Percentiles rank a stretch among this genome's conserved stretches.
phyloP scores from a whole-genome alignment of 2,888 invertebrate genomes.

The Leptopilina drosophilae region DNA sequence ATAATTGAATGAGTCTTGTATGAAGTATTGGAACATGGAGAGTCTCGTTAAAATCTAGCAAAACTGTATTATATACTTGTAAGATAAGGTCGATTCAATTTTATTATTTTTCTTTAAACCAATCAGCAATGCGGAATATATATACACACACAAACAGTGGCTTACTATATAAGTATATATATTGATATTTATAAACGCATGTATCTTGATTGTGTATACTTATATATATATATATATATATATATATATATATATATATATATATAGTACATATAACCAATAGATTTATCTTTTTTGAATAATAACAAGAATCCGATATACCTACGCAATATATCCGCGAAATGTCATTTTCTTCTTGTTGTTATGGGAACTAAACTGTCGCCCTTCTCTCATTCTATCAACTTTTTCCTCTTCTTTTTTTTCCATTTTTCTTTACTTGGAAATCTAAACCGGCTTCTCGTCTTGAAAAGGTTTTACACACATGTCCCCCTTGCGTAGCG shows the following conservation, averaged over 20 bases:
- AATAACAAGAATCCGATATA: constrained; percentile 30
- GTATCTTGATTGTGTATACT: not conserved
- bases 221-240: no score
- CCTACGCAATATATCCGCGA: constrained; percentile 18
- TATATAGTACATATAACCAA: not conserved
- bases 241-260: no score
- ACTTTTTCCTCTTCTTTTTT: constrained; percentile 12
- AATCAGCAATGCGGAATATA: constrained; percentile 12
- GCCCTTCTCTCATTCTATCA: constrained; percentile 23
- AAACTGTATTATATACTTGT: not conserved
- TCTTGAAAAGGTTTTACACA: constrained; percentile 35
- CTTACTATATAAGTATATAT: not conserved
- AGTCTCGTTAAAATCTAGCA: constrained; percentile 16
- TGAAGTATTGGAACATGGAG: constrained; percentile 9
- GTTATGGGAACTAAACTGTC: constrained; percentile 9
- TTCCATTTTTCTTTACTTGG: constrained; percentile 23
- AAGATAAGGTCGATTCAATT: not conserved
- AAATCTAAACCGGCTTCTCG: constrained; percentile 46
- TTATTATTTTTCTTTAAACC: constrained; percentile 30
- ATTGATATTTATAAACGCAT: not conserved
- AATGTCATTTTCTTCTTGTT: constrained; percentile 34
- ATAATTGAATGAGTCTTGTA: constrained; percentile 15
- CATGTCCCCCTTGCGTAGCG: constrained; percentile 38
- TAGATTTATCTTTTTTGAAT: constrained; percentile 16
- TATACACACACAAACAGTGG: not conserved